Conservation (phyloP, 2,113 vertebrate genomes). For the Charadrius vociferus region DNA sequence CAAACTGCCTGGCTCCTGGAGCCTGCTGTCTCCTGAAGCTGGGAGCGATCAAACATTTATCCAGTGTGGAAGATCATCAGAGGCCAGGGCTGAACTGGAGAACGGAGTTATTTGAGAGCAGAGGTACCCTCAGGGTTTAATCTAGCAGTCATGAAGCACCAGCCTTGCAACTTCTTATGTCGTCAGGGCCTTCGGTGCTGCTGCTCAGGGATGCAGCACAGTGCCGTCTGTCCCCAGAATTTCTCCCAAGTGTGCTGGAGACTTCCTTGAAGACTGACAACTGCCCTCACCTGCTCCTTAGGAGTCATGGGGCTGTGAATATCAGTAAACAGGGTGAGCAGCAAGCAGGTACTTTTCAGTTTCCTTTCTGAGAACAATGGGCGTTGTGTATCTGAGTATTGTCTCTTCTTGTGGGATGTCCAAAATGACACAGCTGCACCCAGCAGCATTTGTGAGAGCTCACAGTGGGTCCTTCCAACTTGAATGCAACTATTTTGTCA, state of each 20-base stretch:
- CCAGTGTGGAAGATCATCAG: neutral
- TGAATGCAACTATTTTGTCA: neutral
- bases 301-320: neutral
- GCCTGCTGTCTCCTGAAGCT: neutral
- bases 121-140: neutral
- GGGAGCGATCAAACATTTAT: neutral
- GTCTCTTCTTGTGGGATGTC: neutral
- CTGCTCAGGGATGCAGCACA: neutral
- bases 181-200: neutral
- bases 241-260: neutral
- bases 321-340: neutral
- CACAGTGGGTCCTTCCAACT: neutral
- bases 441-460: neutral
- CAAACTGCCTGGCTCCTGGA: neutral
- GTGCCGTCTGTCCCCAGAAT: accelerated
- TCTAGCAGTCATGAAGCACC: neutral
- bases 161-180: neutral
- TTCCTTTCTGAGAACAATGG: neutral
- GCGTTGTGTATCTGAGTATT: neutral
- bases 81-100: neutral
- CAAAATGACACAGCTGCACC: neutral
- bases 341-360: neutral
- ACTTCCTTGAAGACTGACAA: neutral
- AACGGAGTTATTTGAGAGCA: neutral
- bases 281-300: accelerated